phyloP scores from a whole-genome alignment of 2,113 vertebrate genomes.

The Python bivittatus region DNA sequence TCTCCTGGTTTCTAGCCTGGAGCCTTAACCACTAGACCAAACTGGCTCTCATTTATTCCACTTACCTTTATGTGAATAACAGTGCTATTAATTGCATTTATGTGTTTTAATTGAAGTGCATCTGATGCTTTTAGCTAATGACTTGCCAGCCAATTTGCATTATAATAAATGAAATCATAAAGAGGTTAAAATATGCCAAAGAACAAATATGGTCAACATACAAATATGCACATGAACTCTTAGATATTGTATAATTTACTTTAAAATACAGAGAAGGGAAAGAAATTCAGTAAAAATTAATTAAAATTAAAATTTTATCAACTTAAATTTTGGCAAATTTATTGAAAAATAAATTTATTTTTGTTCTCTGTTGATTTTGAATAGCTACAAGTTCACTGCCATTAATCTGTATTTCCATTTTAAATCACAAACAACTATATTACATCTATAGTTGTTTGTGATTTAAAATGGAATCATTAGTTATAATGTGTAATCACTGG shows the following conservation, averaged over 20 bases:
- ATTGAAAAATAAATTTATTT: conserved; percentile 12
- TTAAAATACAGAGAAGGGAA: conserved; percentile 3
- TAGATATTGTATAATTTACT: conserved; percentile 11
- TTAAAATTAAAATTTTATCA: conserved; percentile 28
- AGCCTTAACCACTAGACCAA: too few species aligned
- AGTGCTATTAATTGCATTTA: conserved; percentile 82
- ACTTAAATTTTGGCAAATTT: conserved; percentile 3
- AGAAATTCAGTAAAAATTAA: conserved; percentile 12
- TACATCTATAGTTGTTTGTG: too few species aligned
- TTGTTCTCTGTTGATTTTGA: neutral
- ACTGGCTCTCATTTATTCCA: too few species aligned
- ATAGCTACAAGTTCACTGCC: neutral
- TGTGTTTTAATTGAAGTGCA: conserved; percentile 78
- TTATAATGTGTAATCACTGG: neutral
- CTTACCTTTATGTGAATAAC: conserved; percentile 74
- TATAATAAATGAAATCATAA: conserved; percentile 44
- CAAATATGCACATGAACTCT: conserved; percentile 25
- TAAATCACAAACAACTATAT: neutral
- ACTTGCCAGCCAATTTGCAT: conserved; percentile 54
- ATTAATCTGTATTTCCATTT: conserved; percentile 2
- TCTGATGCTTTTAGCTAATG: conserved; percentile 75
- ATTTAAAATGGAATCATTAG: accelerated
- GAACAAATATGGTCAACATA: conserved; percentile 42
- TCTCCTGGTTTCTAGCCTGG: too few species aligned
- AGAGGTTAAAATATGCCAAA: neutral